Evolutionary conservation across 1,140 invertebrate genomes (phyloP).

Genomic region (Scaptomyza montana): DNA sequence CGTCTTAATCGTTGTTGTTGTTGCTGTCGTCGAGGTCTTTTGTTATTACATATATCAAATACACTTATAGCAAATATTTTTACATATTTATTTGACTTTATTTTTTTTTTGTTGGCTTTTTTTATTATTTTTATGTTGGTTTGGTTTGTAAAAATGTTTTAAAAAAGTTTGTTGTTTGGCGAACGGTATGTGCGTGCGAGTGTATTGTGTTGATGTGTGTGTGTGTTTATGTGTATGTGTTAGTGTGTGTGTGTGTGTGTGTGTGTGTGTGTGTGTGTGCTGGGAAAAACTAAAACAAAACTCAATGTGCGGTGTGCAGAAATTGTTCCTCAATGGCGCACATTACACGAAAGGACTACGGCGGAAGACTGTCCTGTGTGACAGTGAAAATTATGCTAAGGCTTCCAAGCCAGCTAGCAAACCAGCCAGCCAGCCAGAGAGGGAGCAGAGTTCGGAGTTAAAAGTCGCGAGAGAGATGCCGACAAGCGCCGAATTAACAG

Average conservation of each 20-base stretch:
- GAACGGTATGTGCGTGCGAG: conserved; percentile 20
- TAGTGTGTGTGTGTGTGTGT: conserved; percentile 23
- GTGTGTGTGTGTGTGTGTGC: conserved; percentile 35
- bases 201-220: conserved; percentile 13
- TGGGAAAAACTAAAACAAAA: conserved; percentile 67
- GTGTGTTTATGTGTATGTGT: conserved; percentile 17
- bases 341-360: conserved; percentile 76
- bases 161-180: conserved; percentile 21
- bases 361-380: conserved; percentile 67
- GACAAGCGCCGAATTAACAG: conserved; percentile 1
- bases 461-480: conserved; percentile 37
- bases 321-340: conserved; percentile 66
- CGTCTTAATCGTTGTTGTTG: conserved; percentile 18
- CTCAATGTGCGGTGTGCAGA: conserved; percentile 68
- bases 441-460: conserved; percentile 42
- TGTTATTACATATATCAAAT: conserved; percentile 57
- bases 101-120: conserved; percentile 23
- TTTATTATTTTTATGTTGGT: conserved; percentile 14
- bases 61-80: conserved; percentile 71
- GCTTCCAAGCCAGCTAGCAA: conserved; percentile 24
- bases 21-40: conserved; percentile 5
- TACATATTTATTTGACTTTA: conserved; percentile 6
- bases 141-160: conserved; percentile 51
- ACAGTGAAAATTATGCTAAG: conserved; percentile 54
- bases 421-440: conserved; percentile 19